Conservation (phyloP, 2,113 vertebrate genomes). For the Scalopus aquaticus region DNA sequence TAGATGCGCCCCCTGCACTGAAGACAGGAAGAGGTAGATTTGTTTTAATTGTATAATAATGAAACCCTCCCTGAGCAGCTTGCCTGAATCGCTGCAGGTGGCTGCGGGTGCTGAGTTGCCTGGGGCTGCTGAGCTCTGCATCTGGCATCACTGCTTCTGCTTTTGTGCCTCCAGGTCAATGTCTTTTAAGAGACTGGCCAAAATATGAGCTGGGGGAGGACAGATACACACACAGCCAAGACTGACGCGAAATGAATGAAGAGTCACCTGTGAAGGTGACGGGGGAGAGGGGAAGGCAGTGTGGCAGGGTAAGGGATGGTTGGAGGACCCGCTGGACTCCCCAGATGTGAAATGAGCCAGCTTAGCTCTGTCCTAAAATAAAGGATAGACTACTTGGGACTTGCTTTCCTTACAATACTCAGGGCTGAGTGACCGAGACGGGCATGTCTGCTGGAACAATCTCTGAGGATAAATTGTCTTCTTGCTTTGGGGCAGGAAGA, state of each 20-base stretch:
- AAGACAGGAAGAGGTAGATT: background rate
- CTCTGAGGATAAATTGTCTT: background rate
- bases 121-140: background rate
- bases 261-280: background rate
- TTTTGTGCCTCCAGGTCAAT: background rate
- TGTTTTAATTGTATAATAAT: background rate
- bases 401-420: background rate
- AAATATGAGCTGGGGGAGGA: background rate
- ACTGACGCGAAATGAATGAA: background rate
- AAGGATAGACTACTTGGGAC: background rate
- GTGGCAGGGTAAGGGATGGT: background rate
- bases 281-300: background rate
- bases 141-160: background rate
- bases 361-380: background rate
- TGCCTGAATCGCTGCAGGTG: background rate
- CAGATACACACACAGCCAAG: background rate
- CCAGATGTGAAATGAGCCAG: background rate
- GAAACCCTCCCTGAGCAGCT: background rate
- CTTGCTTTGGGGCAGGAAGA: background rate
- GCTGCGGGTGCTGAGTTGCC: background rate
- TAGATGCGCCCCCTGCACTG: background rate
- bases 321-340: background rate
- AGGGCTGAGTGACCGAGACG: accelerated
- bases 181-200: background rate
- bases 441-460: accelerated